Evolutionary conservation across 2,797 vertebrate species (phyloP).

Genomic region (Lacerta bilineata): DNA sequence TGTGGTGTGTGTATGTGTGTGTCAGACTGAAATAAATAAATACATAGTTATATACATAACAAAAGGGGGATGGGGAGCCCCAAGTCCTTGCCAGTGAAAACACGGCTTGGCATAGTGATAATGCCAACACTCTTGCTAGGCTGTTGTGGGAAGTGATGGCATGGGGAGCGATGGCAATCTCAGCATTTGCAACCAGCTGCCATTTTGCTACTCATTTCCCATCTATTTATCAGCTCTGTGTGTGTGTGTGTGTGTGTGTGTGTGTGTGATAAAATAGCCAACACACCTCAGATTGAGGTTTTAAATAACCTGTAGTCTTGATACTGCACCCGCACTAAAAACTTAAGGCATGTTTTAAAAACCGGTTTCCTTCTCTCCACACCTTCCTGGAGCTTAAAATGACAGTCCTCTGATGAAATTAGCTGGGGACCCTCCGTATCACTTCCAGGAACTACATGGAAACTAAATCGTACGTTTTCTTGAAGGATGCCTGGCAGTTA

Average conservation of each 20-base stretch:
- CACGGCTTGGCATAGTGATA: constrained; percentile 38
- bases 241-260: neutral
- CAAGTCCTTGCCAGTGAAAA: neutral
- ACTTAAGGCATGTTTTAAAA: neutral
- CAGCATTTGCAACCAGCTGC: no score
- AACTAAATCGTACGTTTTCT: neutral
- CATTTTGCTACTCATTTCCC: neutral
- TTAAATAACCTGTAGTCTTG: neutral
- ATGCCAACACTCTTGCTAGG: constrained; percentile 62
- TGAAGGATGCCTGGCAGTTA: neutral
- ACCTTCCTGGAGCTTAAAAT: neutral
- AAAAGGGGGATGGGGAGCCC: neutral
- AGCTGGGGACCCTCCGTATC: no score
- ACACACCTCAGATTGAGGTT: neutral
- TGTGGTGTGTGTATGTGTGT: no score
- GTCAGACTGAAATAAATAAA: neutral
- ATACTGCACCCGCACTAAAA: neutral
- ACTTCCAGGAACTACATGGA: neutral
- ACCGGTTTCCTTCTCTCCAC: neutral
- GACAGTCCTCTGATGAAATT: neutral
- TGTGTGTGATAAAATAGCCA: neutral
- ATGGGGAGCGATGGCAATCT: constrained; percentile 45
- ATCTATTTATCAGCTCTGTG: neutral
- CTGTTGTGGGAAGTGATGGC: constrained; percentile 37
- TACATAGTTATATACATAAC: neutral